phyloP scores from a whole-genome alignment of 2,888 invertebrate genomes.

The Thymelicus lineola region DNA sequence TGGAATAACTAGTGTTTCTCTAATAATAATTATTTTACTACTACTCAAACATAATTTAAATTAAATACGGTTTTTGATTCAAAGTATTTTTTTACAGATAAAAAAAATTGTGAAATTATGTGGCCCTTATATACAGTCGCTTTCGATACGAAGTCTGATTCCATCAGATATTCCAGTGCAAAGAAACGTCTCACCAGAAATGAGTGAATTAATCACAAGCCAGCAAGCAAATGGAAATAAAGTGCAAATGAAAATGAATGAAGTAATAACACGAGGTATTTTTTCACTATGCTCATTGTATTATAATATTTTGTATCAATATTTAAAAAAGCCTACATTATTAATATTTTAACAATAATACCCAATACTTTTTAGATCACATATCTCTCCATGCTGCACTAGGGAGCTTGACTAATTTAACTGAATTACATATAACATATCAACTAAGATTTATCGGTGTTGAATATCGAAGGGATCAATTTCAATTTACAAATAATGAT shows the following conservation, averaged over 20 bases:
- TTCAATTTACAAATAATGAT: constrained; percentile 80
- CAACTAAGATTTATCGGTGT: constrained; percentile 68
- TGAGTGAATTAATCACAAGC: constrained; percentile 72
- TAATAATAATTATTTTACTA: no score
- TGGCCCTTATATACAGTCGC: constrained; percentile 71
- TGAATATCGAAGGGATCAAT: constrained; percentile 75
- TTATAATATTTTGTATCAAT: neutral
- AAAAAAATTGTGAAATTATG: constrained; percentile 74
- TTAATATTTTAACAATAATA: neutral
- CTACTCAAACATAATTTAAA: no score
- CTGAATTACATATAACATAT: constrained; percentile 74
- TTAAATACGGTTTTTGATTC: no score
- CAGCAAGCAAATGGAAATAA: constrained; percentile 59
- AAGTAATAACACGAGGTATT: constrained; percentile 63
- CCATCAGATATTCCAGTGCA: constrained; percentile 74
- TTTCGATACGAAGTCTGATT: constrained; percentile 71
- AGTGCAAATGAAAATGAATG: constrained; percentile 51
- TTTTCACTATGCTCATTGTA: neutral
- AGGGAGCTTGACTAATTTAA: constrained; percentile 72
- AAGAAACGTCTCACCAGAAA: constrained; percentile 75
- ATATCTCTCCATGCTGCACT: constrained; percentile 79
- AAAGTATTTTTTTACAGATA: constrained; percentile 52
- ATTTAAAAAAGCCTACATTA: neutral
- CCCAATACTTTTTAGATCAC: constrained; percentile 64
- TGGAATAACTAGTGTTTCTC: neutral